A percentile compares a stretch with the other conserved stretches of the same genome.
Conservation (phyloP, 2,113 vertebrate species). For the Sylvia atricapilla region DNA sequence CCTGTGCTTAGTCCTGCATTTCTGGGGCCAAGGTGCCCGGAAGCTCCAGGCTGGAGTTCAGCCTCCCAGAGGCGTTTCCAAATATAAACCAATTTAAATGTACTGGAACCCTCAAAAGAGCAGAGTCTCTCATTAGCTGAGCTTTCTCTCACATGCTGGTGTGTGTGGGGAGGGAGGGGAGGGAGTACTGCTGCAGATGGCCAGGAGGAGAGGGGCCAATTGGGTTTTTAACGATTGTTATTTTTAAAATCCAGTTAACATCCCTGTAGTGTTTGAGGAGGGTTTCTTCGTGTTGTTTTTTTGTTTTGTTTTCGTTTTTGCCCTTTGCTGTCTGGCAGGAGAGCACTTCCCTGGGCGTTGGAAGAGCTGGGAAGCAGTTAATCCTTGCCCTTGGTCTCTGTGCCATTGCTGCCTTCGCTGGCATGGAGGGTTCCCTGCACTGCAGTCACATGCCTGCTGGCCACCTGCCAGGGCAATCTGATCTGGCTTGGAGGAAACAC, state of each 20-base stretch:
- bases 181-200: neutral
- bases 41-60: neutral
- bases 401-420: slow-evolving; percentile 54
- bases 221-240: neutral
- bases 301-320: neutral
- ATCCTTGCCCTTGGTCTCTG: slow-evolving; percentile 59
- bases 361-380: slow-evolving; percentile 14
- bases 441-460: slow-evolving; percentile 81
- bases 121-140: neutral
- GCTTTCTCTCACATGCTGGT: neutral
- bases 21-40: neutral
- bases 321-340: neutral
- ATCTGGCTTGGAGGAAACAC: slow-evolving; percentile 73
- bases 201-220: neutral
- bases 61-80: neutral
- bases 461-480: slow-evolving; percentile 69
- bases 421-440: slow-evolving; percentile 70
- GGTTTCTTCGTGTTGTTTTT: accelerated
- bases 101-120: neutral
- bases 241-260: neutral
- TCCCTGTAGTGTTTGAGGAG: neutral
- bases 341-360: neutral
- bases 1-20: accelerated
- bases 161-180: neutral
- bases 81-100: neutral